A percentile compares a stretch with the other conserved stretches of the same genome.
Conservation (phyloP, 2,888 invertebrate species). For the Orthosia gothica region DNA sequence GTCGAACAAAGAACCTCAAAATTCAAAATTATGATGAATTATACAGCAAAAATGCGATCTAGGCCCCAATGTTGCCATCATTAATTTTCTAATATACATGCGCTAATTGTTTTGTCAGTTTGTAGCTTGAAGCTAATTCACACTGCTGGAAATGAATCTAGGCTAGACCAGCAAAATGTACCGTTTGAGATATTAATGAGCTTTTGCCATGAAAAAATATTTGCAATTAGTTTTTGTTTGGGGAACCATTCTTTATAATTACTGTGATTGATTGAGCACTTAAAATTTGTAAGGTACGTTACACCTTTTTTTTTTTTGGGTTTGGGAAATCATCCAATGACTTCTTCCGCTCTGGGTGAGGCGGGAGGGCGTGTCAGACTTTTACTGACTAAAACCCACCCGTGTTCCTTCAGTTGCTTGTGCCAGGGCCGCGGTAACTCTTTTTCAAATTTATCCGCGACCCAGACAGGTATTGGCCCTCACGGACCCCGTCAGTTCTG, state of each 20-base stretch:
- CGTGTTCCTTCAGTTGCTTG: too few relatives aligned
- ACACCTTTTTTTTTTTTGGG: too few relatives aligned
- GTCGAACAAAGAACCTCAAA: too few relatives aligned
- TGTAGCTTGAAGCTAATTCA: constrained; percentile 45
- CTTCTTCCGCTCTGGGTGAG: too few relatives aligned
- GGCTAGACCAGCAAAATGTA: constrained; percentile 36
- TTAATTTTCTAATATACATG: constrained; percentile 46
- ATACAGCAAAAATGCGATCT: constrained; percentile 1
- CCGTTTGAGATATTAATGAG: constrained; percentile 42
- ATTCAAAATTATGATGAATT: constrained; percentile 7
- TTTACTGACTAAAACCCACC: too few relatives aligned
- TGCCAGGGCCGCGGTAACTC: too few relatives aligned
- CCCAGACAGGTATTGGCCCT: too few relatives aligned
- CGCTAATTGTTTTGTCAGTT: constrained; percentile 59
- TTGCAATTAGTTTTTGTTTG: constrained; percentile 23
- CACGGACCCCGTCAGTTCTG: too few relatives aligned
- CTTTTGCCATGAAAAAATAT: constrained; percentile 18
- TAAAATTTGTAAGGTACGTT: neutral
- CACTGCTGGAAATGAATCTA: constrained; percentile 42
- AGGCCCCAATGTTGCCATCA: constrained; percentile 18
- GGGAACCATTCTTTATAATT: constrained; percentile 7
- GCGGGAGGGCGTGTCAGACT: too few relatives aligned
- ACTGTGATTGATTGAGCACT: constrained; percentile 32
- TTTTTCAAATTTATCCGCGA: too few relatives aligned
- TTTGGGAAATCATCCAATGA: too few relatives aligned